A percentile compares a stretch with the other conserved stretches of the same genome.
Conservation (phyloP, 2,888 invertebrate species). For the Plagiodera versicolora region DNA sequence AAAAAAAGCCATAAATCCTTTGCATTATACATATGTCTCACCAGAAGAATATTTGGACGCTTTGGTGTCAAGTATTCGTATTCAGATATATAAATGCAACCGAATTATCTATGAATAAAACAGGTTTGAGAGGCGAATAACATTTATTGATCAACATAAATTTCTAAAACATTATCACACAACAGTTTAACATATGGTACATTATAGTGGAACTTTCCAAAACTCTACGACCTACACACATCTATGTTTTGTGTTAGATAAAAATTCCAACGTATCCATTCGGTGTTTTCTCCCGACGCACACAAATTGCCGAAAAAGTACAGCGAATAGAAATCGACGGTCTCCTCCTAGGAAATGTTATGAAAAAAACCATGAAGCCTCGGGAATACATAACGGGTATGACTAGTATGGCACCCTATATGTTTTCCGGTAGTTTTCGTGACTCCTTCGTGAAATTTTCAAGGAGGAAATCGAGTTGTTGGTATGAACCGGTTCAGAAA, state of each 20-base stretch:
- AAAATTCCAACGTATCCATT: conserved; percentile 39
- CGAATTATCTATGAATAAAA: too few species aligned
- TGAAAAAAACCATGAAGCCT: conserved; percentile 18
- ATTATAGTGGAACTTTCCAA: conserved; percentile 52
- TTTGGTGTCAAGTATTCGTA: too few species aligned
- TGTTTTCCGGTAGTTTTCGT: conserved; percentile 38
- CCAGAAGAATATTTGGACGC: too few species aligned
- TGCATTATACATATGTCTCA: too few species aligned
- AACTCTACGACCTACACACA: conserved; percentile 37
- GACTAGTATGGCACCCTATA: conserved; percentile 30
- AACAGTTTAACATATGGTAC: conserved; percentile 52
- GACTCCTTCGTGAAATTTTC: conserved; percentile 41
- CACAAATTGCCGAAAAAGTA: conserved; percentile 43
- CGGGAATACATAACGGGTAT: conserved; percentile 25
- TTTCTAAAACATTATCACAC: conserved; percentile 48
- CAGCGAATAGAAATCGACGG: conserved; percentile 42
- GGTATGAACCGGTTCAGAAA: conserved; percentile 23
- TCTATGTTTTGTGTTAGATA: conserved; percentile 36
- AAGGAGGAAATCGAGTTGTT: conserved; percentile 43
- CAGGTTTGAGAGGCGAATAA: conserved; percentile 50
- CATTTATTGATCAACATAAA: conserved; percentile 52
- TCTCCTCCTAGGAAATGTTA: conserved; percentile 14
- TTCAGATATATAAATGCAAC: too few species aligned
- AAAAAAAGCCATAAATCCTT: too few species aligned
- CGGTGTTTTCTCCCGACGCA: conserved; percentile 47